Base-by-base conservation (phyloP, 2,888 invertebrate genomes). In the Apamea monoglypha region DNA sequence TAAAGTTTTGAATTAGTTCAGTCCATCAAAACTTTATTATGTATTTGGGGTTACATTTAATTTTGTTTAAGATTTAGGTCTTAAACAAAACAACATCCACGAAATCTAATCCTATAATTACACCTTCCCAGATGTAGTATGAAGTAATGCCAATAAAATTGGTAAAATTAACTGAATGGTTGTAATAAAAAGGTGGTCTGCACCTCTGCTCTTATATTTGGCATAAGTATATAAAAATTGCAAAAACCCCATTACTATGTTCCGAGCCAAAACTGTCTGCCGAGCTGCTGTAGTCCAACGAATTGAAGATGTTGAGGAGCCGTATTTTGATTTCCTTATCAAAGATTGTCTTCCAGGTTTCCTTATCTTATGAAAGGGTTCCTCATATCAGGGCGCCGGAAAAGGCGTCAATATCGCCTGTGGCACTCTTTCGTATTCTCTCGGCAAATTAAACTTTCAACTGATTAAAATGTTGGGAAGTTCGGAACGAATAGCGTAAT, bases 151-250 rank as follows among this genome's bases (percentile, higher is more conserved):
- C n/a, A n/a, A n/a, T n/a, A n/a, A n/a, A n/a, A n/a, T n/a, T n/a
- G n/a, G n/a, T n/a, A n/a, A n/a, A n/a, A 32, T 10, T 50, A 40
- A 66, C 78, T 4, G 56, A 7, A 1, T 16, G 7, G 0, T 47
- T 10, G 4, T 70, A 21, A 12, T 78, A 47, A 14, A 70, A 0
- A 8, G 8, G 12, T 66, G 10, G 12, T 47, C 18, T 0, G 78
- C 36, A 4, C 56, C 18, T 4, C 1, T 16, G 25, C 70, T 64
- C 29, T 25, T 78, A 2, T 29, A 78, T 18, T 25, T 47, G 1
- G 64, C 70, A 36, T 66, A 79, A 0, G 14, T 47, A 5, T 71
- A 14, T 4, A 79, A 12, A 12, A 79, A 79, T 59, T 56, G n/a
- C 25, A 79, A 59, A 25, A 47, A 18, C 18, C 70, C 8, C 79